Conservation (phyloP, 2,113 vertebrate genomes). For the Panthera uncia region DNA sequence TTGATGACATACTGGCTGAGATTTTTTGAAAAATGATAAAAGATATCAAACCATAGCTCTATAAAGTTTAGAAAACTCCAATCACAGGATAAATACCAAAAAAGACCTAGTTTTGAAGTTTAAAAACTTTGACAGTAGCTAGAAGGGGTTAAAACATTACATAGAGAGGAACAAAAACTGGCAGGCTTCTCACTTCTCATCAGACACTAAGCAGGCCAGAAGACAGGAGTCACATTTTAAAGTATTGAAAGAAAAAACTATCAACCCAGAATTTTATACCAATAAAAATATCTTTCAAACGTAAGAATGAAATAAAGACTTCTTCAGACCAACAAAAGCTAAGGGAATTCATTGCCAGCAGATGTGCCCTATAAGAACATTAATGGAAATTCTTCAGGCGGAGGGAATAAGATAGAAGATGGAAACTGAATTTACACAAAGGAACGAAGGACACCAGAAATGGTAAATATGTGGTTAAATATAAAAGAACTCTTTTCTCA, state of each 20-base stretch:
- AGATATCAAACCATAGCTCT: not conserved
- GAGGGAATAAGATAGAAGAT: not conserved
- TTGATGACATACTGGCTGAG: not conserved
- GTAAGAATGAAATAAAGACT: not conserved
- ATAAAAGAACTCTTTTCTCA: not conserved
- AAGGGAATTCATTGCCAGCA: not conserved
- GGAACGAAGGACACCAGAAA: not conserved
- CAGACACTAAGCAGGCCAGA: not conserved
- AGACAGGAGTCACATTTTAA: not conserved
- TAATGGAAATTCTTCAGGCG: not conserved
- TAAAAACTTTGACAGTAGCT: not conserved
- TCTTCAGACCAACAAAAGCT: not conserved
- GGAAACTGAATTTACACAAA: slow-evolving; percentile 17
- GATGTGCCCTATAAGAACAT: not conserved
- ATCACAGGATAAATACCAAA: not conserved
- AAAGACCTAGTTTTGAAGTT: not conserved
- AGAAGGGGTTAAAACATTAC: not conserved
- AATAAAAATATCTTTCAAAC: not conserved
- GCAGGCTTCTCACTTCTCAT: not conserved
- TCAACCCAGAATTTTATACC: not conserved
- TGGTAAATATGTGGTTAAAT: not conserved
- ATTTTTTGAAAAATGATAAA: not conserved
- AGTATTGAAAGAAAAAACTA: not conserved
- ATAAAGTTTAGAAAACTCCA: not conserved
- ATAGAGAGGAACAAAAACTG: not conserved